phyloP scores from a whole-genome alignment of 1,140 invertebrate species.

The Callitettix versicolor region DNA sequence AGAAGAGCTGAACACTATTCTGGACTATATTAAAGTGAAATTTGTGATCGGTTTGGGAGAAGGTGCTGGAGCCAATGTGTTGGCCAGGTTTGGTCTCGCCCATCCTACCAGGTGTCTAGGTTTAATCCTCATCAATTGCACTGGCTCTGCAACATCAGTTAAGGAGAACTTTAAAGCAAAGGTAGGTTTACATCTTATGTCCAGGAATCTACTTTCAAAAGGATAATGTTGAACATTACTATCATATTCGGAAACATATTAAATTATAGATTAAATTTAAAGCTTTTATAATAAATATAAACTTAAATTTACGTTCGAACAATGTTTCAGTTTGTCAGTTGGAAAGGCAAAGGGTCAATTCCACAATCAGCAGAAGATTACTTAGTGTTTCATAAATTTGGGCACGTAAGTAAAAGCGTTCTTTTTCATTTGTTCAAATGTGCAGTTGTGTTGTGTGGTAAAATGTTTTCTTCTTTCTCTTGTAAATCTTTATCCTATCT shows the following conservation, averaged over 20 bases:
- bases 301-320: too few species aligned
- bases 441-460: neutral
- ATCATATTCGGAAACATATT: too few species aligned
- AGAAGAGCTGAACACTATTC: conserved; percentile 68
- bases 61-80: conserved; percentile 80
- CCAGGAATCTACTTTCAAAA: too few species aligned
- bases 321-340: conserved; percentile 53
- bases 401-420: conserved; percentile 57
- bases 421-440: conserved; percentile 7
- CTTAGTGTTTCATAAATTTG: conserved; percentile 82
- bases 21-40: conserved; percentile 68
- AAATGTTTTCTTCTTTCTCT: too few species aligned
- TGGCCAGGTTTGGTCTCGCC: conserved; percentile 71
- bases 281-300: too few species aligned
- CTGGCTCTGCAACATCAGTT: conserved; percentile 73
- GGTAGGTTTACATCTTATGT: conserved; percentile 42
- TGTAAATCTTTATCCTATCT: too few species aligned
- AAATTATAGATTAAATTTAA: too few species aligned
- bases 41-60: conserved; percentile 78
- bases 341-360: conserved; percentile 49
- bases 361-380: conserved; percentile 72
- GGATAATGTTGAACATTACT: too few species aligned
- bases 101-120: conserved; percentile 65
- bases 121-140: conserved; percentile 77
- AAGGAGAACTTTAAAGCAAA: conserved; percentile 79